Conservation (phyloP, 2,113 vertebrate species). For the Macaca mulatta region DNA sequence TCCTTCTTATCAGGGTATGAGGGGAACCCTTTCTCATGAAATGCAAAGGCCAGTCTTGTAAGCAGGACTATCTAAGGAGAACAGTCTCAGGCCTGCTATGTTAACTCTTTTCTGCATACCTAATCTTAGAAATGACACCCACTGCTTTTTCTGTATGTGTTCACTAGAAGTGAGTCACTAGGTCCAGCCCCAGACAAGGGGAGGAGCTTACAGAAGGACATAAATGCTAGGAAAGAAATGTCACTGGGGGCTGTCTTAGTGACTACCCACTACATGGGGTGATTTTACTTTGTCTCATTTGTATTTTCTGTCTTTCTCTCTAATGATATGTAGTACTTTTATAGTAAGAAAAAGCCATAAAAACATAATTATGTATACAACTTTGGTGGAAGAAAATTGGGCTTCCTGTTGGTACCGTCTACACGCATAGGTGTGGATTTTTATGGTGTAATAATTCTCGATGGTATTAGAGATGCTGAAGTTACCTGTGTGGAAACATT, state of each 20-base stretch:
- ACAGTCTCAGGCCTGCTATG: neutral
- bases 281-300: neutral
- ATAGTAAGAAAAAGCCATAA: neutral
- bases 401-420: neutral
- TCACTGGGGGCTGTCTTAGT: neutral
- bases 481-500: neutral
- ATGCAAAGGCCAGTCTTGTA: neutral
- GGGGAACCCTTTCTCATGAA: neutral
- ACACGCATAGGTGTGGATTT: neutral
- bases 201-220: neutral
- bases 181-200: neutral
- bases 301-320: neutral
- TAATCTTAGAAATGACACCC: neutral
- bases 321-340: neutral
- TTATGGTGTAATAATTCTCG: neutral
- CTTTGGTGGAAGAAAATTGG: neutral
- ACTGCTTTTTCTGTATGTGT: neutral
- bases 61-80: neutral
- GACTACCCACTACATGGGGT: too few species aligned
- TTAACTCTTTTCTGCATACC: neutral
- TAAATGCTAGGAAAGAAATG: neutral
- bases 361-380: neutral
- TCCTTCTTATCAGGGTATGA: neutral
- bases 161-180: neutral
- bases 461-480: neutral